Evolutionary conservation across 2,888 invertebrate genomes (phyloP).

Genomic region (Onthophagus sagittarius): DNA sequence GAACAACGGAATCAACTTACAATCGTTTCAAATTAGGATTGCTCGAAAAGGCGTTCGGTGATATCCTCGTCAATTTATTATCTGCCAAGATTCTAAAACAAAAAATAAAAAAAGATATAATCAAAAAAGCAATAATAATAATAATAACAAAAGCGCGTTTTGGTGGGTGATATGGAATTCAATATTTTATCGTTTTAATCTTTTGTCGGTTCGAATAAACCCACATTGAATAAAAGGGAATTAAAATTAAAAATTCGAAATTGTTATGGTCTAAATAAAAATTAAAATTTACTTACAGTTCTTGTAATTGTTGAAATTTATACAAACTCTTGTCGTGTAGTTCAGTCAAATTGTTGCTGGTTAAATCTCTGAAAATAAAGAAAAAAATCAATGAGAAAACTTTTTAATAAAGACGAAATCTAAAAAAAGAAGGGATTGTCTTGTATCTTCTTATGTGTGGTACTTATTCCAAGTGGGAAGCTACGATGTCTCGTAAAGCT

Average conservation of each 20-base stretch:
- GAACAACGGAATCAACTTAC: slow-evolving; percentile 48
- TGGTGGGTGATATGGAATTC: too few relatives aligned
- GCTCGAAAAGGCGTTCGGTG: slow-evolving; percentile 62
- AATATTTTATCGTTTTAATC: too few relatives aligned
- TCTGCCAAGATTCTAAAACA: slow-evolving; percentile 67
- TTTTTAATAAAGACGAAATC: neutral
- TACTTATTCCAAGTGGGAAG: neutral
- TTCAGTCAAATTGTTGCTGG: slow-evolving; percentile 74
- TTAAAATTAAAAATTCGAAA: too few relatives aligned
- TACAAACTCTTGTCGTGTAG: slow-evolving; percentile 68
- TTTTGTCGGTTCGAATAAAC: too few relatives aligned
- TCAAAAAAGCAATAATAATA: neutral
- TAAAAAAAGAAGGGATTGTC: neutral
- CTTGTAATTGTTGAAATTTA: slow-evolving; percentile 65
- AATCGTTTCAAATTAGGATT: slow-evolving; percentile 59
- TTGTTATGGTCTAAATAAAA: neutral
- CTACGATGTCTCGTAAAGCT: neutral
- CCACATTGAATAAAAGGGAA: too few relatives aligned
- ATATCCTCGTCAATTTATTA: slow-evolving; percentile 68
- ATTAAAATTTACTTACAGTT: slow-evolving; percentile 58
- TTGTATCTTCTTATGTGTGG: neutral
- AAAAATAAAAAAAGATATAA: slow-evolving; percentile 23
- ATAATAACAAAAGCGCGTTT: neutral
- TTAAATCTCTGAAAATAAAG: slow-evolving; percentile 68
- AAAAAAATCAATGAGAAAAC: slow-evolving; percentile 13